These are phyloP conservation scores for Phenganax stokvisi DNA, from an alignment of 92 coral and sea anemone genomes.

Conservation along the genomic window DNA sequence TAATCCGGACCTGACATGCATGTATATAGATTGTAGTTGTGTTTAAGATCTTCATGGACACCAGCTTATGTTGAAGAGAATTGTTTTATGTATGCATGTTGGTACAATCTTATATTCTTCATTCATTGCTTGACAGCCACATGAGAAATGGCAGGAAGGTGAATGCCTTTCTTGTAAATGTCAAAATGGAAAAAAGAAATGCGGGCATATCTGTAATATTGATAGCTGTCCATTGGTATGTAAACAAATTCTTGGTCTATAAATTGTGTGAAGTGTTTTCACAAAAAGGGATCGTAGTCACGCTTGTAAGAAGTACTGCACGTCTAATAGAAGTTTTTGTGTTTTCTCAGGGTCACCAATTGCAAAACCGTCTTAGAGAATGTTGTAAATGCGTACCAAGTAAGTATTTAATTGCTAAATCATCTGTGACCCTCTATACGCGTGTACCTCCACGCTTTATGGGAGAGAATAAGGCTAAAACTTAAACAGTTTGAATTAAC, in stretches of 20 bases:
- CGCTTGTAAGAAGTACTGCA: neutral
- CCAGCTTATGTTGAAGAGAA: neutral
- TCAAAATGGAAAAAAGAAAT: slow-evolving; percentile 49
- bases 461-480: too few relatives aligned
- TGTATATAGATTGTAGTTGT: too few relatives aligned
- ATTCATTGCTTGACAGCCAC: slow-evolving; percentile 36
- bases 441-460: too few relatives aligned
- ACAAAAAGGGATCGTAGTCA: neutral
- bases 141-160: slow-evolving; percentile 56
- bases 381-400: slow-evolving; percentile 33
- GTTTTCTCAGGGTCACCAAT: neutral
- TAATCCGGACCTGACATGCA: too few relatives aligned
- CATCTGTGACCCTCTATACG: too few relatives aligned
- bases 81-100: neutral
- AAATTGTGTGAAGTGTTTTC: neutral
- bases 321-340: neutral
- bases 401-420: neutral
- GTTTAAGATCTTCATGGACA: neutral
- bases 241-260: neutral
- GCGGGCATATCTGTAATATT: slow-evolving; percentile 50
- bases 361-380: slow-evolving; percentile 11
- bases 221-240: slow-evolving; percentile 46
- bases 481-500: too few relatives aligned
- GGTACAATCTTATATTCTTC: neutral
- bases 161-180: slow-evolving; percentile 61